Percentiles rank a stretch among this genome's conserved stretches.
Evolutionary conservation across 1,140 invertebrate genomes (phyloP).

Genomic region (Ips nitidus): DNA sequence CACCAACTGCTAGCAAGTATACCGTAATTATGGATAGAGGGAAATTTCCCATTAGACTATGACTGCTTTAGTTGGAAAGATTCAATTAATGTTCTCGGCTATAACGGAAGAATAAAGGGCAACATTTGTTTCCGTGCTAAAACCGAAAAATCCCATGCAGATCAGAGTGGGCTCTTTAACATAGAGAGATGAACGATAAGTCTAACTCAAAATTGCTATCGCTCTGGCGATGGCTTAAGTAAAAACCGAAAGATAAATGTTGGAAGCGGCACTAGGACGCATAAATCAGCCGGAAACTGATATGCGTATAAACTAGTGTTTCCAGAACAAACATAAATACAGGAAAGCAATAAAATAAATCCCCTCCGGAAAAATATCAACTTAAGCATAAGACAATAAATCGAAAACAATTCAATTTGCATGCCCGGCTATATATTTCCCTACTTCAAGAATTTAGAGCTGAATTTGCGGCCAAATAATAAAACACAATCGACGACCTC

Average conservation of each 20-base stretch:
- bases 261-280: not conserved
- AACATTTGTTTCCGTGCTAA: too few relatives aligned
- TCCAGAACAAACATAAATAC: slow-evolving; percentile 32
- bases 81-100: not conserved
- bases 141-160: too few relatives aligned
- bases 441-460: slow-evolving; percentile 14
- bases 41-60: slow-evolving; percentile 5
- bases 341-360: slow-evolving; percentile 30
- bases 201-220: not conserved
- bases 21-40: slow-evolving; percentile 11
- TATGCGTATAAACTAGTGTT: slow-evolving; percentile 30
- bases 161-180: too few relatives aligned
- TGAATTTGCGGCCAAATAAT: slow-evolving; percentile 28
- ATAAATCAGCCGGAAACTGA: slow-evolving; percentile 17
- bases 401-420: slow-evolving; percentile 30
- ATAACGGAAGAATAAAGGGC: too few relatives aligned
- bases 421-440: slow-evolving; percentile 16
- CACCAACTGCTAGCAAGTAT: slow-evolving; percentile 11
- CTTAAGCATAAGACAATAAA: slow-evolving; percentile 32
- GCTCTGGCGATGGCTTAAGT: not conserved
- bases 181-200: slow-evolving; percentile 3
- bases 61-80: not conserved
- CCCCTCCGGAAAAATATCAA: slow-evolving; percentile 30
- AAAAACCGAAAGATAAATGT: slow-evolving; percentile 9
- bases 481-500: slow-evolving; percentile 15